Evolutionary conservation across 2,113 vertebrate species (phyloP), one percentile per base, ranked within the genome.

Genomic region (Ciconia maguari): DNA sequence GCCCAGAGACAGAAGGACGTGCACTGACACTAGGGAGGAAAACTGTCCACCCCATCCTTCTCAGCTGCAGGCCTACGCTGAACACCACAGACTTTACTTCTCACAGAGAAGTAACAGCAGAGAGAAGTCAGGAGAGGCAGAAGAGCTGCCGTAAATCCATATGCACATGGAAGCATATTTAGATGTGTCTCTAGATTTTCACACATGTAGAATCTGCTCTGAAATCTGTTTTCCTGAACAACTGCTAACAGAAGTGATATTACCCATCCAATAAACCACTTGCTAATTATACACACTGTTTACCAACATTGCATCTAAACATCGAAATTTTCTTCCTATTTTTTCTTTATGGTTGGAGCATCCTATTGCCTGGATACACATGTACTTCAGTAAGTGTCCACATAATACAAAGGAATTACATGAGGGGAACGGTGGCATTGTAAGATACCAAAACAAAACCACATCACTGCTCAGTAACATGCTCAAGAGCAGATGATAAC

Each of bases 201-300:
- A 84, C 81, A 89, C 52, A 60, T 82, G 71, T 51, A 91, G 65
- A 95, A 89, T 93, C 85, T 96, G 94, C 70, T 94, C 74, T 71
- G 77, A 97, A 96, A 96, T 95, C 92, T 96, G 95, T 89, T 96
- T 74, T 84, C 74, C 52, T 72, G 81, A 91, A 82, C 77, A 94
- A 96, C 93, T 94, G 89, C 66, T 96, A 95, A 83, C 65, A 72
- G 84, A 95, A 96, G 61, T 80, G 27, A 7, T 79, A 95, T 95
- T 97, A 96, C 93, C 83, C 52, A 87, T 65, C 74, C 84, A 85
- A 79, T 87, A 27, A 34, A 87, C 62, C 65, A 87, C 65, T 93
- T 91, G n/a, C n/a, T 96, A 93, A 95, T 95, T 94, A 96, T n/a
- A 89, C 46, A 82, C 24, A 65, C 32, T 91, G 87, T 96, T 96